Evolutionary conservation across 2,888 invertebrate species (phyloP).

Genomic region (Cataglyphis altisquamis): DNA sequence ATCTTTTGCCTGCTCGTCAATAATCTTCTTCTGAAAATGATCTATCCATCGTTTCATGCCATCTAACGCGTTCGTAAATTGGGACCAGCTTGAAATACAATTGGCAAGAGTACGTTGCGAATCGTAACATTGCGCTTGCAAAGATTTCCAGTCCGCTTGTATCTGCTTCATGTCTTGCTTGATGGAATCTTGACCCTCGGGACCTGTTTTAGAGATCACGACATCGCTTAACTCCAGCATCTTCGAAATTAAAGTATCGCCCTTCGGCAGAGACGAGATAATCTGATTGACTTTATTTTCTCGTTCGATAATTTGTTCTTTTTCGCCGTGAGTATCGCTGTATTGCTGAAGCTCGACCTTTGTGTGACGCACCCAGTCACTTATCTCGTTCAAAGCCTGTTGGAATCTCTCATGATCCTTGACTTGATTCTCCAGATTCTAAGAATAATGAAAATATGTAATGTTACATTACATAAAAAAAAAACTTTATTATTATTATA

Average conservation of each 20-base stretch:
- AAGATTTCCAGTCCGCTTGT: slow-evolving; percentile 93
- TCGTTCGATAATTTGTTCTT: slow-evolving; percentile 92
- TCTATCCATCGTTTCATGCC: slow-evolving; percentile 92
- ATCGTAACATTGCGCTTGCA: slow-evolving; percentile 92
- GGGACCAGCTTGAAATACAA: slow-evolving; percentile 93
- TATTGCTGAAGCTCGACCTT: slow-evolving; percentile 94
- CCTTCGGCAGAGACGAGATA: slow-evolving; percentile 90
- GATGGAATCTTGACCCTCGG: slow-evolving; percentile 94
- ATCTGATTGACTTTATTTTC: slow-evolving; percentile 92
- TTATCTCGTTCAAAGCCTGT: slow-evolving; percentile 92
- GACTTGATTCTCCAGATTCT: slow-evolving; percentile 93
- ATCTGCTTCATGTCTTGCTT: slow-evolving; percentile 94
- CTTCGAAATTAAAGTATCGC: slow-evolving; percentile 91
- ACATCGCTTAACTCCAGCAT: slow-evolving; percentile 92
- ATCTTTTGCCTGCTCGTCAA: slow-evolving; percentile 89
- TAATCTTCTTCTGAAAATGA: slow-evolving; percentile 90
- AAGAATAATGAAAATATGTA: slow-evolving; percentile 70
- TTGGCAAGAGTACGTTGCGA: slow-evolving; percentile 91
- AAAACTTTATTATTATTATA: not conserved
- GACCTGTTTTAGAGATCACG: slow-evolving; percentile 92
- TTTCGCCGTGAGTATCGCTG: slow-evolving; percentile 95
- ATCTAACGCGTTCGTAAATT: slow-evolving; percentile 91
- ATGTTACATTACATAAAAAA: not conserved
- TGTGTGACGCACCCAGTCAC: slow-evolving; percentile 94
- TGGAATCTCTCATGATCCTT: slow-evolving; percentile 95